Percentiles rank a stretch among this genome's conserved stretches.
These are phyloP conservation scores for Peromyscus aztecus DNA, from an alignment of 2,797 vertebrate genomes.

Conservation along the genomic window DNA sequence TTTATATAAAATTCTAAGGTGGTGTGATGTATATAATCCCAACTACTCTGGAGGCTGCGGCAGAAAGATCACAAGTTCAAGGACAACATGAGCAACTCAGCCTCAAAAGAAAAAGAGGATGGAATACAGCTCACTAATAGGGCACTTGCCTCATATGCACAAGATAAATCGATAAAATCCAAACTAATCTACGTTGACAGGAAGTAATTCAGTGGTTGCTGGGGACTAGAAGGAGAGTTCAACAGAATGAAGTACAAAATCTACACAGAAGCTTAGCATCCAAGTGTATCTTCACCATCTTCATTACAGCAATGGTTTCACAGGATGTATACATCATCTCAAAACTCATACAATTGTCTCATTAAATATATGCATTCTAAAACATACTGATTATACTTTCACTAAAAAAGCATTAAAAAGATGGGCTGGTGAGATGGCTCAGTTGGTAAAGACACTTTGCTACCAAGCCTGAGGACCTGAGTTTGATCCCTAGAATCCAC, in stretches of 20 bases:
- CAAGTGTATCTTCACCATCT: neutral
- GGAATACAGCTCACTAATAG: neutral
- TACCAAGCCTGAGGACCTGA: neutral
- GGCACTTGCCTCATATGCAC: neutral
- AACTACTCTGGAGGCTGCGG: neutral
- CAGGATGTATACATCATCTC: neutral
- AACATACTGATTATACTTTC: slow-evolving; percentile 38
- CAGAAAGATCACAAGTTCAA: neutral
- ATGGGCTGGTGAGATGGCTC: neutral
- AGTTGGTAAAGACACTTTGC: neutral
- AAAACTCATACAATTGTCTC: neutral
- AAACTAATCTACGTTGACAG: neutral
- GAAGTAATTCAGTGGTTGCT: slow-evolving; percentile 8
- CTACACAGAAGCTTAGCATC: neutral
- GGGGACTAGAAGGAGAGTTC: neutral
- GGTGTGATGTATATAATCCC: neutral
- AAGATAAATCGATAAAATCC: neutral
- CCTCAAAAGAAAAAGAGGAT: neutral
- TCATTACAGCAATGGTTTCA: neutral
- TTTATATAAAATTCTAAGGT: slow-evolving; percentile 33
- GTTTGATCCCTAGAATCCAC: neutral
- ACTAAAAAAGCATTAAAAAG: neutral
- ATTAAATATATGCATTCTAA: slow-evolving; percentile 13
- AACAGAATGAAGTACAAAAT: neutral
- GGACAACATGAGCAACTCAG: neutral